Base-by-base conservation (phyloP, 1,140 invertebrate genomes). In the Ericerus pela region DNA sequence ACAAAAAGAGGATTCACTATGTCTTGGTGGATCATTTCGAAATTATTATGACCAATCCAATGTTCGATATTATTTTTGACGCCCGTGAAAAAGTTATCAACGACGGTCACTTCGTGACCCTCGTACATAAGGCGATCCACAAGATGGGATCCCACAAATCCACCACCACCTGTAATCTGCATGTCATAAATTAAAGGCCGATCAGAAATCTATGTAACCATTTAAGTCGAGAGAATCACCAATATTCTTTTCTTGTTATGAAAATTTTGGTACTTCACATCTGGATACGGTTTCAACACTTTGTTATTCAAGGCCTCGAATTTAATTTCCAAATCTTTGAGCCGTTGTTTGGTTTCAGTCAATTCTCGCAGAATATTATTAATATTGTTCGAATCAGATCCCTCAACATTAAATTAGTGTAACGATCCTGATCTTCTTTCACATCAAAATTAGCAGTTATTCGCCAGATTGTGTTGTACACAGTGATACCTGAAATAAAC, bases 11-110 rank as follows among this genome's bases (percentile, higher is more conserved):
- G 92, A 71, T 97, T 96, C 0, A 99, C 93, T 66, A 99, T 95
- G 68, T 99, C 96, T 71, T 99, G 96, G 70, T 98, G 92, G 38
- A 99, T 89, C 29, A 99, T 73, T 72, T 99, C 96, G 75, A 99
- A 99, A 71, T 99, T 99, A 65, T 92, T 84, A 72, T 99, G 96
- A 0, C 95, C 95, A 61, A 98, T 82, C 96, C 96, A 99, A 66
- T 98, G 94, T 66, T 96, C 94, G 0, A 99, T 86, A 72, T 99
- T 99, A 27, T 85, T 75, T 69, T 96, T 97, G 37, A 93, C 75
- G 1, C 95, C 95, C 12, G 96, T 98, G 69, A 96, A 98, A 70
- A 97, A 98, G 70, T 99, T 99, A 69, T 99, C 96, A 3, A 88
- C 88, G 3, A 97, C 95, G 64, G 93, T 96, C 0, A 99, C 89